A percentile compares a stretch with the other conserved stretches of the same genome.
phyloP scores from a whole-genome alignment of 2,797 vertebrate species.

The Hemibagrus guttatus region DNA sequence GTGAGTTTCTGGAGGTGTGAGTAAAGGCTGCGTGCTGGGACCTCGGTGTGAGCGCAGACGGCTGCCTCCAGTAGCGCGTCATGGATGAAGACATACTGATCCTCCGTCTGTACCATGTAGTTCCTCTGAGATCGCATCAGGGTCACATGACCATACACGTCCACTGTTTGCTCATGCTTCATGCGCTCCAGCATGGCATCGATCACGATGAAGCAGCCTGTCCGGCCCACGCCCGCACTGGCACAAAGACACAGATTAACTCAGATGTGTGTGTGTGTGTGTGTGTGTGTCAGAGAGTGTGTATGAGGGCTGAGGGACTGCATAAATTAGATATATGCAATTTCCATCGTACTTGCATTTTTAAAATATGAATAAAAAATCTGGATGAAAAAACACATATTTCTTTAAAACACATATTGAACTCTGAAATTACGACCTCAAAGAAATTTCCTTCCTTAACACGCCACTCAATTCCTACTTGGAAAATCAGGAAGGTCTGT shows the following conservation, averaged over 20 bases:
- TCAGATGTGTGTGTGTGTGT: background rate
- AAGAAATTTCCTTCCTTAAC: too few relatives aligned
- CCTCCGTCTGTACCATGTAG: conserved; percentile 99
- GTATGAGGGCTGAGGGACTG: background rate
- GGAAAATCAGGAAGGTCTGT: too few relatives aligned
- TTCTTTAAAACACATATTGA: background rate
- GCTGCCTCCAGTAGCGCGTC: conserved; percentile 92
- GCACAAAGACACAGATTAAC: conserved; percentile 31
- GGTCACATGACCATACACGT: conserved; percentile 94
- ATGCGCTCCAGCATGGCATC: conserved; percentile 97
- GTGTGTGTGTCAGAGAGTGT: background rate
- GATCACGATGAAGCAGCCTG: conserved; percentile 93
- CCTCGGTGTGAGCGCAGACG: conserved; percentile 87
- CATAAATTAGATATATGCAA: background rate
- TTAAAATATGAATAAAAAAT: background rate
- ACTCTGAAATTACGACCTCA: too few relatives aligned
- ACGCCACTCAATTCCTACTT: too few relatives aligned
- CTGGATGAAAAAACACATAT: background rate
- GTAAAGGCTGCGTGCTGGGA: conserved; percentile 88
- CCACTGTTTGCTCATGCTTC: conserved; percentile 92
- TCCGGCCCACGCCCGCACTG: conserved; percentile 90
- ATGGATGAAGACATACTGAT: conserved; percentile 96
- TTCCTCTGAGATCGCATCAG: conserved; percentile 96
- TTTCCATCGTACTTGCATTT: background rate
- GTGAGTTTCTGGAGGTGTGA: conserved; percentile 93